Conservation (phyloP, 2,888 invertebrate genomes). For the Diogma glabrata region DNA sequence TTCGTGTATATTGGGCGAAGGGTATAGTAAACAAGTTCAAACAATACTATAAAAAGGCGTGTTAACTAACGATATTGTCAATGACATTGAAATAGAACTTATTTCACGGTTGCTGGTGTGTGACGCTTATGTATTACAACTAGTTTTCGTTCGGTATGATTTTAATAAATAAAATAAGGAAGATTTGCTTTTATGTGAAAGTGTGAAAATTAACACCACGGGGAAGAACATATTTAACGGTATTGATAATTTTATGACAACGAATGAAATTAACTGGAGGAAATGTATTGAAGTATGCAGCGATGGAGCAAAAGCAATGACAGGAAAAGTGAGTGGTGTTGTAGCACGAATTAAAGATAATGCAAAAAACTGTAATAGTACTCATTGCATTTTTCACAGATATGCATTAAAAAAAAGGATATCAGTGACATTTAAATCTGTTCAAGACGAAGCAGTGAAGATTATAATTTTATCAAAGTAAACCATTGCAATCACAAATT, state of each 20-base stretch:
- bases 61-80: conserved; percentile 9
- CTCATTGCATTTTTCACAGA: conserved; percentile 14
- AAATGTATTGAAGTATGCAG: conserved; percentile 14
- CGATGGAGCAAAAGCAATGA: conserved; percentile 10
- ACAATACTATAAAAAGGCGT: too few species aligned
- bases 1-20: neutral
- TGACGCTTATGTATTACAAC: conserved; percentile 9
- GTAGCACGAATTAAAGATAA: conserved; percentile 13
- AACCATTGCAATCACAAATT: neutral
- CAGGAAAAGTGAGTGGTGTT: conserved; percentile 9
- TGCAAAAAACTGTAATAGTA: conserved; percentile 12
- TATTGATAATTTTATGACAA: neutral
- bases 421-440: too few species aligned
- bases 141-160: conserved; percentile 4
- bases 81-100: conserved; percentile 12
- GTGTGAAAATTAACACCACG: neutral
- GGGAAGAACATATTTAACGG: neutral
- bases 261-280: conserved; percentile 8
- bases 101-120: conserved; percentile 12
- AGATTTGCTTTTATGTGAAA: too few species aligned
- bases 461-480: too few species aligned
- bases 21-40: too few species aligned
- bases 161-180: too few species aligned
- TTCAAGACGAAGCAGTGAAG: too few species aligned
- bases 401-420: too few species aligned